Conservation (phyloP, 2,113 vertebrate species). For the Anarrhichthys ocellatus region DNA sequence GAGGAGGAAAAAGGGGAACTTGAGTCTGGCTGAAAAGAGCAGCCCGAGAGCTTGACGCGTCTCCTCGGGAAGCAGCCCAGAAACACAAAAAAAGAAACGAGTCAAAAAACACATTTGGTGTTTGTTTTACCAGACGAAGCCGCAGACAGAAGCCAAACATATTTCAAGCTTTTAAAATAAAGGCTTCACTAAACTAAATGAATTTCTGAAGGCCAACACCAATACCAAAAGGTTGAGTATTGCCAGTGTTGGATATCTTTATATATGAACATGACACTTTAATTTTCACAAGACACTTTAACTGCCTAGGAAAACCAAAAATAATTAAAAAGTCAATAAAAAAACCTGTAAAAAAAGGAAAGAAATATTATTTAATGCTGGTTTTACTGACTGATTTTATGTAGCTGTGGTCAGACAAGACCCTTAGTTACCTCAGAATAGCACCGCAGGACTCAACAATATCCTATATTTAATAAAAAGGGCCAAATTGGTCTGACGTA, state of each 20-base stretch:
- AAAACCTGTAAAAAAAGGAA: background rate
- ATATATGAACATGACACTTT: background rate
- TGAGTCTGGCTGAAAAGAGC: constrained; percentile 46
- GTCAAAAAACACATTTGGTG: background rate
- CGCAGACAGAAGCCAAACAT: constrained; percentile 29
- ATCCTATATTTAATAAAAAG: background rate
- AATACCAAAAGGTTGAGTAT: constrained; percentile 1
- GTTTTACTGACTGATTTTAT: constrained; percentile 1
- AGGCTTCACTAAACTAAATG: background rate
- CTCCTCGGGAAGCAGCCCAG: constrained; percentile 18
- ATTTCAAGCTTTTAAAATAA: background rate
- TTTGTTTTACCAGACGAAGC: constrained; percentile 1
- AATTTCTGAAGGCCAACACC: background rate
- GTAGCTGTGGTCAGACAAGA: constrained; percentile 11
- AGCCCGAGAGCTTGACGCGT: background rate
- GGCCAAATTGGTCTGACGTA: background rate
- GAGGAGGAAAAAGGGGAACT: constrained; percentile 13
- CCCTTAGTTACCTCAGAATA: background rate
- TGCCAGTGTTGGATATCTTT: constrained; percentile 9
- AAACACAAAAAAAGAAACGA: background rate
- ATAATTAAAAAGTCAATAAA: constrained; percentile 21
- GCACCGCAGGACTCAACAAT: background rate
- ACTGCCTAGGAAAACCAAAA: constrained; percentile 16
- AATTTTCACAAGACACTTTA: constrained; percentile 9
- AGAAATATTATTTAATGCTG: background rate